Base-by-base conservation (phyloP, 2,888 invertebrate species). In the Listrodromus nycthemerus region DNA sequence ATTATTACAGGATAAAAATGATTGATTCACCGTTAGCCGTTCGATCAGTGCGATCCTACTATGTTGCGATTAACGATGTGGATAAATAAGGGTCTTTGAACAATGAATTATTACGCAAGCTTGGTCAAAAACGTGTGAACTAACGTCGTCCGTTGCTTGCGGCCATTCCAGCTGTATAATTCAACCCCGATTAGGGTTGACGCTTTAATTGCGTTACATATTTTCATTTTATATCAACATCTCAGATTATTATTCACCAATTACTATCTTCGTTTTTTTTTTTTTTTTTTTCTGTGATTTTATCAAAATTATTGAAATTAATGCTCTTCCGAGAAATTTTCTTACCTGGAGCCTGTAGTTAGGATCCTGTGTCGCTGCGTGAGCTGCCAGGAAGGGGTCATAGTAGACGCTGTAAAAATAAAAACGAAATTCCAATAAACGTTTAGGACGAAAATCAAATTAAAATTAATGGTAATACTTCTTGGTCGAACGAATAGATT, bases 341-440 rank as follows among this genome's bases (percentile, higher is more conserved):
- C 95, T 96, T 95, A 98, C 98, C 97, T 98, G 98, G 92, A 98
- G 95, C 95, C 98, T 97, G 95, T 97, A 97, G 95, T 97, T 97
- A 88, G 97, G 97, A 95, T 98, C 98, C 91, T 97, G 96, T 90
- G 95, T 95, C 80, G 95, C 95, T 87, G 97, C 97, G 90, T 96
- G 96, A 87, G 97, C 97, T 89, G 98, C 98, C 95, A 98, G 95
- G 96, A 98, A 98, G 91, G 98, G 98, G 95, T 98, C 98, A 95
- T 98, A 98, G 95, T 98, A 98, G 89, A 98, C 97, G 94, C 98
- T 97, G 95, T 94, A 95, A 95, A 93, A 93, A 88, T 89, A 78
- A 89, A 91, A 90, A n/a, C n/a, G n/a, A n/a, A n/a, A n/a, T n/a
- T 92, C 93, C 91, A 48, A 63, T 75, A 84, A 84, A 82, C 3